Conservation (phyloP, 2,797 vertebrate genomes). For the Streptopelia turtur region DNA sequence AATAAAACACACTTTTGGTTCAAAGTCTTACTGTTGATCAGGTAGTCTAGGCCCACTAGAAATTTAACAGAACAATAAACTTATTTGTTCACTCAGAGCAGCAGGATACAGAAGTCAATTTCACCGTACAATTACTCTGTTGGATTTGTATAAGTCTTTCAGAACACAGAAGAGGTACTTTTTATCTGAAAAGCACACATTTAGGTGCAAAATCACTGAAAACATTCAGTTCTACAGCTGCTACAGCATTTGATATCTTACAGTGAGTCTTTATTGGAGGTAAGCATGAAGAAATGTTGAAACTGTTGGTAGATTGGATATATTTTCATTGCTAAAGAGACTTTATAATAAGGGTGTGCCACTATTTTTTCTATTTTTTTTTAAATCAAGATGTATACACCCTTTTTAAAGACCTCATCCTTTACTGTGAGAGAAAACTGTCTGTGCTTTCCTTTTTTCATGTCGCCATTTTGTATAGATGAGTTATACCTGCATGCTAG, state of each 20-base stretch:
- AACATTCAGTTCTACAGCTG: neutral
- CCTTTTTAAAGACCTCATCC: neutral
- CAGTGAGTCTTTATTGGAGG: neutral
- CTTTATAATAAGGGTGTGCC: neutral
- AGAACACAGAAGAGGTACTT: neutral
- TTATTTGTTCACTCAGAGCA: neutral
- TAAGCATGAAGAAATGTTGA: neutral
- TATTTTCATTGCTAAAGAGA: neutral
- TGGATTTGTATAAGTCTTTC: neutral
- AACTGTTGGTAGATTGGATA: neutral
- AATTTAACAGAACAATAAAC: neutral
- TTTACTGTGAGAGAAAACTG: accelerated
- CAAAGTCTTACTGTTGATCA: neutral
- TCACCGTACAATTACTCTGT: neutral
- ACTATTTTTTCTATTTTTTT: neutral
- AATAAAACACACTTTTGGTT: neutral
- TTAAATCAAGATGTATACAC: neutral
- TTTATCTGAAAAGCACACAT: neutral
- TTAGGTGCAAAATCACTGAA: neutral
- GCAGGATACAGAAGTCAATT: neutral
- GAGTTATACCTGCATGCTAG: neutral
- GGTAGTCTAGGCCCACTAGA: neutral
- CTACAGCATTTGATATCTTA: neutral
- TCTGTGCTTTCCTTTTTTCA: neutral
- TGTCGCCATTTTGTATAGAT: neutral